Conservation (phyloP, 2,797 vertebrate species). For the Xenentodon cancila region DNA sequence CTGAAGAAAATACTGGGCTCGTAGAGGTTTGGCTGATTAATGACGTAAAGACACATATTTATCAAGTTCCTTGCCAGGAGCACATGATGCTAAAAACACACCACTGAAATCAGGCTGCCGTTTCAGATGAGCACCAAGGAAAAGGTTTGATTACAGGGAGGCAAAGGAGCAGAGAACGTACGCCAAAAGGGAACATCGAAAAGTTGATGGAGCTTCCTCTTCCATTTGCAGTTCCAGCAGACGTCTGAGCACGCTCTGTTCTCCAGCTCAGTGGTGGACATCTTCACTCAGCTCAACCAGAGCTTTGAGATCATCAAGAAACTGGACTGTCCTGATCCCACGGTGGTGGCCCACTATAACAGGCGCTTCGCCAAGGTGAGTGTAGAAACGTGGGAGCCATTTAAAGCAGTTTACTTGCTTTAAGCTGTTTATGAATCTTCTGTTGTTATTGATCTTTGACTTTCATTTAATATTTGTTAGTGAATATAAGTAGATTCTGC, state of each 20-base stretch:
- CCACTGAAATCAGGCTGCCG: background rate
- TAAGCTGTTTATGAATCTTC: no score
- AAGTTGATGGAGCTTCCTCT: background rate
- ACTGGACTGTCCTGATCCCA: slow-evolving; percentile 92
- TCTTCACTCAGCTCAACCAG: slow-evolving; percentile 99
- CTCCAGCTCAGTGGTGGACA: slow-evolving; percentile 98
- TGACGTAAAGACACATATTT: no score
- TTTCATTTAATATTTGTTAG: no score
- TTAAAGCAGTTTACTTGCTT: no score
- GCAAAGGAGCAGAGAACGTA: background rate
- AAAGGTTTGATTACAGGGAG: slow-evolving; percentile 6
- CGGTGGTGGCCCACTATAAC: slow-evolving; percentile 89
- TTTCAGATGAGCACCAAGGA: slow-evolving; percentile 13
- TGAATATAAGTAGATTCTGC: no score
- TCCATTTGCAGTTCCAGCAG: slow-evolving; percentile 89
- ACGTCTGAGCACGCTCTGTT: slow-evolving; percentile 97
- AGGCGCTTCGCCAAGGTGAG: slow-evolving; percentile 93
- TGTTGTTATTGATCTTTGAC: no score
- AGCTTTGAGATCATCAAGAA: slow-evolving; percentile 98
- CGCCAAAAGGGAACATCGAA: no score
- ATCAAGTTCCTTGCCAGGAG: background rate
- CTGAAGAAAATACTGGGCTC: no score
- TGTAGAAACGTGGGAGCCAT: no score
- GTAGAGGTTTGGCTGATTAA: no score
- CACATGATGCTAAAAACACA: slow-evolving; percentile 7